A percentile compares a stretch with the other conserved stretches of the same genome.
These are phyloP conservation scores for Pipistrellus nathusii DNA, from an alignment of 2,797 vertebrate species.

Conservation along the genomic window DNA sequence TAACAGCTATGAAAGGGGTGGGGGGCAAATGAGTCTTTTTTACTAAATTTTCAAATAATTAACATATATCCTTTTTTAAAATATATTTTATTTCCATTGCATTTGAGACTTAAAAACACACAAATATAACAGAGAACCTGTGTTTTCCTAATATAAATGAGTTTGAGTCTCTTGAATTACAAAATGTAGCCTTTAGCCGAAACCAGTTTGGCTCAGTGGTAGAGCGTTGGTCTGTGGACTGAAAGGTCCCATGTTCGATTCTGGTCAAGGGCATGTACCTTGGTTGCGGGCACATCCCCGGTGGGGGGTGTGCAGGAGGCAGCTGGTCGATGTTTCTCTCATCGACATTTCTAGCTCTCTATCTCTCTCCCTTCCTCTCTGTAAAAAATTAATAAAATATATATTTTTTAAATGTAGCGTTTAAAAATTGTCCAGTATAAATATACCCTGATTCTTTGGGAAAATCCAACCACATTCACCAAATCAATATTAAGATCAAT, in stretches of 20 bases:
- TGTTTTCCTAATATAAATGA: constrained; percentile 69
- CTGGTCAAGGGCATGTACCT: too few relatives aligned
- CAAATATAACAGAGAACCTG: constrained; percentile 39
- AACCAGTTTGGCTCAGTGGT: too few relatives aligned
- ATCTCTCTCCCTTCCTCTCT: too few relatives aligned
- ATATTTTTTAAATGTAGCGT: neutral
- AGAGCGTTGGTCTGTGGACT: too few relatives aligned
- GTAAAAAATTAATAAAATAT: too few relatives aligned
- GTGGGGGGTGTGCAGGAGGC: too few relatives aligned
- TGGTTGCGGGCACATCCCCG: too few relatives aligned
- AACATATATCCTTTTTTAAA: too few relatives aligned
- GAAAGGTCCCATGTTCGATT: too few relatives aligned
- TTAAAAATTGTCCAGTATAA: constrained; percentile 56
- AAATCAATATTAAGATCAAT: constrained; percentile 72
- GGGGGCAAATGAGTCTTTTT: neutral
- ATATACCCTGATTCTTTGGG: constrained; percentile 28
- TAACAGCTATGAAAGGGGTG: neutral
- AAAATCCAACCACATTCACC: constrained; percentile 23
- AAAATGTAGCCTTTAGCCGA: neutral
- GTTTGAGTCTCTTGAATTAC: constrained; percentile 54
- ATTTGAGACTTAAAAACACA: constrained; percentile 35
- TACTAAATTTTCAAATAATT: too few relatives aligned
- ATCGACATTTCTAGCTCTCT: too few relatives aligned
- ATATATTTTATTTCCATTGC: constrained; percentile 55
- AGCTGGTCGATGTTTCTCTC: too few relatives aligned